Conservation (phyloP, 2,888 invertebrate genomes). For the Catocala sponsa region DNA sequence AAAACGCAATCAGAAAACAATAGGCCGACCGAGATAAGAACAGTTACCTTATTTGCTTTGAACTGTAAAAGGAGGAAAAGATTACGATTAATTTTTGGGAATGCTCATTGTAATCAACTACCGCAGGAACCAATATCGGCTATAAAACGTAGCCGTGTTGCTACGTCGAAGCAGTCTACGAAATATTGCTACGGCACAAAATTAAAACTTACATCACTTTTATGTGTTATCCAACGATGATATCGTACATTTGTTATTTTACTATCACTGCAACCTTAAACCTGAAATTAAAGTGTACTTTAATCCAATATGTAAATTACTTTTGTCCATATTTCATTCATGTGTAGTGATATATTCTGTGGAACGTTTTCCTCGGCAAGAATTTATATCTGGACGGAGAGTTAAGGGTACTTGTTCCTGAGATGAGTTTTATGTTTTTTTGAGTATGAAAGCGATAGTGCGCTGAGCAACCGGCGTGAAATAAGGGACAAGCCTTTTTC, state of each 20-base stretch:
- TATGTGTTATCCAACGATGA: conserved; percentile 1
- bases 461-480: conserved; percentile 63
- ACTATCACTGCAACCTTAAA: conserved; percentile 8
- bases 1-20: conserved; percentile 18
- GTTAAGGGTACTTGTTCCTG: conserved; percentile 30
- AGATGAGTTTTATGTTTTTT: conserved; percentile 48
- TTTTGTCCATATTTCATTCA: conserved; percentile 10
- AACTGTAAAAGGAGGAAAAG: conserved; percentile 5
- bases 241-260: conserved; percentile 7
- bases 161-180: conserved; percentile 42
- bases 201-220: conserved; percentile 10
- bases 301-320: conserved; percentile 19
- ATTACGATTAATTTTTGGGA: conserved; percentile 8
- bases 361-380: conserved; percentile 17
- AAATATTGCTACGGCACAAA: conserved; percentile 16
- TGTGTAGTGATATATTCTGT: conserved; percentile 10
- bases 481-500: conserved; percentile 62
- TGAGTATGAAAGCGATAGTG: conserved; percentile 42
- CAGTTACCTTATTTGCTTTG: conserved; percentile 11
- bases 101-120: conserved; percentile 1
- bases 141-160: conserved; percentile 12
- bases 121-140: conserved; percentile 12
- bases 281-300: conserved; percentile 6
- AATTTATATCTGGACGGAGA: conserved; percentile 26
- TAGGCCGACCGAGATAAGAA: conserved; percentile 13